phyloP scores from a whole-genome alignment of 2,113 vertebrate genomes.

The Campylomormyrus numenius region DNA sequence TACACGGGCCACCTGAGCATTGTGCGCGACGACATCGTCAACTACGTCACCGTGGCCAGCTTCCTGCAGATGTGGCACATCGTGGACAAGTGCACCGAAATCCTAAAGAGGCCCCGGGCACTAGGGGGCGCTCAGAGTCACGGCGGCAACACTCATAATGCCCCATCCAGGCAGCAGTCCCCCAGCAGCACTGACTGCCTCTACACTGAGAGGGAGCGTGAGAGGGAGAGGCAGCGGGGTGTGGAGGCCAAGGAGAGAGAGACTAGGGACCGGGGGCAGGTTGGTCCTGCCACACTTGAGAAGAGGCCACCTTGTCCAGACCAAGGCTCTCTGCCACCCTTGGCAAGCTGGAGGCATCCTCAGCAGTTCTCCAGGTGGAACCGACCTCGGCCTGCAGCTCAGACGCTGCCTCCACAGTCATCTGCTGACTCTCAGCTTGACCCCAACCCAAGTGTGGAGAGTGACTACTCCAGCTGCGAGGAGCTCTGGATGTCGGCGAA shows the following conservation, averaged over 20 bases:
- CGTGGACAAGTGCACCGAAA: constrained; percentile 70
- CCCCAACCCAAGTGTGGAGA: constrained; percentile 23
- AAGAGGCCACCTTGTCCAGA: constrained; percentile 31
- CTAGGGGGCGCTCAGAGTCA: constrained; percentile 28
- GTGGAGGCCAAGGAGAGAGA: constrained; percentile 14
- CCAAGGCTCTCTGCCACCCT: constrained; percentile 48
- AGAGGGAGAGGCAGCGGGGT: constrained; percentile 26
- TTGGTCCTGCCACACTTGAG: constrained; percentile 23
- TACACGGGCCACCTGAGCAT: constrained; percentile 71
- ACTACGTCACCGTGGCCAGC: constrained; percentile 70
- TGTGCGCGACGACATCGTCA: constrained; percentile 65
- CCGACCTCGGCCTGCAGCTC: constrained; percentile 32
- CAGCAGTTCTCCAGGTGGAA: constrained; percentile 54
- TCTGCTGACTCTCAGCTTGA: constrained; percentile 51
- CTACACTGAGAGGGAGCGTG: constrained; percentile 45
- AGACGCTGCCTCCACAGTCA: constrained; percentile 31
- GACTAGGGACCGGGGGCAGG: not conserved
- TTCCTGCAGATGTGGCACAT: constrained; percentile 76
- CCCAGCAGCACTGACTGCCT: constrained; percentile 66
- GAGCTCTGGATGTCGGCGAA: constrained; percentile 43
- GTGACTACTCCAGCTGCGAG: constrained; percentile 46
- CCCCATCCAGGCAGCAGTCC: constrained; percentile 56
- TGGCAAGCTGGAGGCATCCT: constrained; percentile 62
- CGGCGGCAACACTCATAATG: constrained; percentile 23
- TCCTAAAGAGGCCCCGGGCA: constrained; percentile 48